Base-by-base conservation (phyloP, 2,888 invertebrate species). In the Bugula neritina region DNA sequence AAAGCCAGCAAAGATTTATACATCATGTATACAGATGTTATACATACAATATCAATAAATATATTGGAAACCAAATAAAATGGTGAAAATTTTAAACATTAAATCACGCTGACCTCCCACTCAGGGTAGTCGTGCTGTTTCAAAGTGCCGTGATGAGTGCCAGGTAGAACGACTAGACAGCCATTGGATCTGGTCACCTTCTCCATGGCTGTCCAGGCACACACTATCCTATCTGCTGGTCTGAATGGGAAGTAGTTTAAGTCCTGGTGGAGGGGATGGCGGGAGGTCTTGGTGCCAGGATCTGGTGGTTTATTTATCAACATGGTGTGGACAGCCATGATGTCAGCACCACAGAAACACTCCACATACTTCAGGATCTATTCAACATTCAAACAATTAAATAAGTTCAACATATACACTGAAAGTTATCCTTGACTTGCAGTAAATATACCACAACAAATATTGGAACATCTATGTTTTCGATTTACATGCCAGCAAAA, bases 131-230 rank as follows among this genome's bases (percentile, higher is more conserved):
- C 89, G 79, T 94, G 94, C 10, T 86, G 85, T 74, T 89, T 86
- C 25, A 94, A 84, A 1, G 80, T 77, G 0, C 85, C 85, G 71
- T 81, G 87, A 80, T 94, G 93, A 0, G 90, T 88, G 0, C 91
- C 90, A 0, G 93, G 93, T n/a, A 92, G 79, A 0, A 91, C 91
- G 77, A 89, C 90, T 13, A 94, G 87, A 77, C 93, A 92, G 0
- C 94, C 94, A 82, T 94, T 94, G 54, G 88, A 87, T 25, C 86
- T 81, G 72, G 88, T 87, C 1, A 92, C 90, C 72, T 86, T 86
- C 83, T 94, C 92, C 85, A 94, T 89, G 0, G 94, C 94, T 0
- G 94, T 94, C 94, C 94, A 94, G 0, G 91, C 86, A n/a, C 91
- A 92, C 0, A 91, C 89, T 72, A 94, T 91, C 74, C 87, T 86